These are phyloP conservation scores for Scelioninae gen. 1 DNA, from an alignment of 2,888 invertebrate genomes.

Conservation along the genomic window DNA sequence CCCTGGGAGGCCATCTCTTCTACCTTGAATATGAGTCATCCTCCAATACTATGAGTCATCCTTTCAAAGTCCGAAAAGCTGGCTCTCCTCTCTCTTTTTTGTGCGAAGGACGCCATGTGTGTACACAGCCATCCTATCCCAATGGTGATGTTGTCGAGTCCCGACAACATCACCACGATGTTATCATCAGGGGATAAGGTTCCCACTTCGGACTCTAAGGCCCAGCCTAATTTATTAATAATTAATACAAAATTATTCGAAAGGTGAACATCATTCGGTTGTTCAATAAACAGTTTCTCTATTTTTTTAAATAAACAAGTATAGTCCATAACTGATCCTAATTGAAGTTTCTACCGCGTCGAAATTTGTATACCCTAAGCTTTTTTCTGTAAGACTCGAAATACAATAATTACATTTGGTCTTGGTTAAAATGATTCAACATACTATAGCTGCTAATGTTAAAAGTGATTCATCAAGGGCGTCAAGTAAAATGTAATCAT, in stretches of 20 bases:
- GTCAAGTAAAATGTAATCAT: conserved; percentile 23
- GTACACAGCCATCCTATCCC: too few species aligned
- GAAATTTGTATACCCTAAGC: neutral
- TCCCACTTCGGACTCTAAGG: conserved; percentile 25
- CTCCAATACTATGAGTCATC: too few species aligned
- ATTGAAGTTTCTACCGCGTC: neutral
- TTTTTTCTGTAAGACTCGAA: conserved; percentile 3
- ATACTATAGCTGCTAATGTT: conserved; percentile 19
- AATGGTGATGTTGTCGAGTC: conserved; percentile 9
- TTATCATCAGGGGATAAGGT: conserved; percentile 21
- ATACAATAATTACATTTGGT: conserved; percentile 18
- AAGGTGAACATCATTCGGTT: conserved; percentile 14
- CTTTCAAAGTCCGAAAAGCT: too few species aligned
- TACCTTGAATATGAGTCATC: too few species aligned
- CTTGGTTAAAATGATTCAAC: conserved; percentile 24
- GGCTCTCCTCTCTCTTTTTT: too few species aligned
- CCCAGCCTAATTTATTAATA: conserved; percentile 21
- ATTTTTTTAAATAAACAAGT: conserved; percentile 32
- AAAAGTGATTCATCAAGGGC: conserved; percentile 21
- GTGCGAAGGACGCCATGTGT: too few species aligned
- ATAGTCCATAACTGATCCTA: conserved; percentile 22
- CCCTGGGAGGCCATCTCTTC: too few species aligned
- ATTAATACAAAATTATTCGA: conserved; percentile 13
- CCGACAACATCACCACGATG: conserved; percentile 10
- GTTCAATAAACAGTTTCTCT: conserved; percentile 4